These are phyloP conservation scores for Tetrao urogallus DNA, from an alignment of 2,113 vertebrate species.

Conservation along the genomic window DNA sequence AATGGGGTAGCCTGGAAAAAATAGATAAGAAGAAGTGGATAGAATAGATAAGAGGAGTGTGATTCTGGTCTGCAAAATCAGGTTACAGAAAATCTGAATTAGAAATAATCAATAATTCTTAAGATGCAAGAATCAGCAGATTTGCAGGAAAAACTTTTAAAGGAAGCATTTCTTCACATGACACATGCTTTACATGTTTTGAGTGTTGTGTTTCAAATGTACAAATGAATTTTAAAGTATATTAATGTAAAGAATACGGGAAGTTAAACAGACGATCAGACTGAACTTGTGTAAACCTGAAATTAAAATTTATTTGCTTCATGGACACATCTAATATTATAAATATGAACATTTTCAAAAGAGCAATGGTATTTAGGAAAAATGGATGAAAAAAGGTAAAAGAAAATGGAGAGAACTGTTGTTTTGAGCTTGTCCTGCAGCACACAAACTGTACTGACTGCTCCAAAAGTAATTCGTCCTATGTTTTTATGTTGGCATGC, in stretches of 20 bases:
- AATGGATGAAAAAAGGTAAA: neutral
- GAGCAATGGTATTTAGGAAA: neutral
- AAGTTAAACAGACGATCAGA: neutral
- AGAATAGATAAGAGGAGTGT: neutral
- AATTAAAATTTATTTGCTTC: neutral
- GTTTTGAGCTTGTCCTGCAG: neutral
- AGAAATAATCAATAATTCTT: neutral
- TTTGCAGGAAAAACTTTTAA: neutral
- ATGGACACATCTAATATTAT: rapidly evolving
- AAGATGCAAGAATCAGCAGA: neutral
- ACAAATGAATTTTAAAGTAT: neutral
- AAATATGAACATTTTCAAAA: neutral
- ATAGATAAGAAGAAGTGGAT: neutral
- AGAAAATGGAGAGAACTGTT: neutral
- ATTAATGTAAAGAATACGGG: neutral
- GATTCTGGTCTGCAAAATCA: neutral
- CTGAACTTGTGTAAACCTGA: neutral
- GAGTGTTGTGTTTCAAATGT: neutral
- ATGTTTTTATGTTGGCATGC: too few species aligned
- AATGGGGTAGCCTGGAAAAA: neutral
- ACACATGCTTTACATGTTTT: neutral
- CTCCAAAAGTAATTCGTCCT: too few species aligned
- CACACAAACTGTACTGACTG: neutral
- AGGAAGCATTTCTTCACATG: neutral
- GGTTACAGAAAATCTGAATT: neutral